A percentile compares a stretch with the other conserved stretches of the same genome.
phyloP scores from a whole-genome alignment of 2,797 vertebrate species.

The Chaunax sp. region DNA sequence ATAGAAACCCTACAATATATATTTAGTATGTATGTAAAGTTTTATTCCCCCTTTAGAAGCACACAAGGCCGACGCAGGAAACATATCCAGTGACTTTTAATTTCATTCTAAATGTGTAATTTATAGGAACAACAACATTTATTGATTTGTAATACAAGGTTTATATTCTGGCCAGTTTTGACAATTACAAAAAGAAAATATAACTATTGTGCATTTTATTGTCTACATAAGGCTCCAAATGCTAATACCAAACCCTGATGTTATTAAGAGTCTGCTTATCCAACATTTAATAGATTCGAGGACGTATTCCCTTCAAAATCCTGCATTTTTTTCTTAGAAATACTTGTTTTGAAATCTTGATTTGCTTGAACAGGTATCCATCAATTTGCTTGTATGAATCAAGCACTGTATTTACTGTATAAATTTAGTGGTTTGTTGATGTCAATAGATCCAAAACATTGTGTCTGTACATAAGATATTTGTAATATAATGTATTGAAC shows the following conservation, averaged over 20 bases:
- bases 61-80: slow-evolving; percentile 83
- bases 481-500: slow-evolving; percentile 85
- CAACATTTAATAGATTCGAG: slow-evolving; percentile 14
- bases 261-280: slow-evolving; percentile 5
- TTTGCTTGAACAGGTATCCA: slow-evolving; percentile 61
- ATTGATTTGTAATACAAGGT: slow-evolving; percentile 41
- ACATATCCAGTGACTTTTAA: slow-evolving; percentile 84
- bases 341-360: slow-evolving; percentile 60
- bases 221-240: slow-evolving; percentile 9
- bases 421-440: slow-evolving; percentile 79
- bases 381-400: slow-evolving; percentile 74
- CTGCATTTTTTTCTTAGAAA: slow-evolving; percentile 27
- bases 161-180: slow-evolving; percentile 47
- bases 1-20: slow-evolving; percentile 43
- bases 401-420: slow-evolving; percentile 86
- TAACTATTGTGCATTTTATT: slow-evolving; percentile 20
- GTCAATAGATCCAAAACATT: slow-evolving; percentile 72
- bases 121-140: slow-evolving; percentile 51
- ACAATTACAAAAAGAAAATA: slow-evolving; percentile 16
- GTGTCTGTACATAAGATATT: slow-evolving; percentile 85
- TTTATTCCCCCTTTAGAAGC: slow-evolving; percentile 23
- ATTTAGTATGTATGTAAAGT: slow-evolving; percentile 42
- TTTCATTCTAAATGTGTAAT: slow-evolving; percentile 57
- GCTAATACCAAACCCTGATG: slow-evolving; percentile 8
- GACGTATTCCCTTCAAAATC: slow-evolving; percentile 14